A percentile compares a stretch with the other conserved stretches of the same genome.
Evolutionary conservation across 2,113 vertebrate species (phyloP).

Genomic region (Cyanistes caeruleus): DNA sequence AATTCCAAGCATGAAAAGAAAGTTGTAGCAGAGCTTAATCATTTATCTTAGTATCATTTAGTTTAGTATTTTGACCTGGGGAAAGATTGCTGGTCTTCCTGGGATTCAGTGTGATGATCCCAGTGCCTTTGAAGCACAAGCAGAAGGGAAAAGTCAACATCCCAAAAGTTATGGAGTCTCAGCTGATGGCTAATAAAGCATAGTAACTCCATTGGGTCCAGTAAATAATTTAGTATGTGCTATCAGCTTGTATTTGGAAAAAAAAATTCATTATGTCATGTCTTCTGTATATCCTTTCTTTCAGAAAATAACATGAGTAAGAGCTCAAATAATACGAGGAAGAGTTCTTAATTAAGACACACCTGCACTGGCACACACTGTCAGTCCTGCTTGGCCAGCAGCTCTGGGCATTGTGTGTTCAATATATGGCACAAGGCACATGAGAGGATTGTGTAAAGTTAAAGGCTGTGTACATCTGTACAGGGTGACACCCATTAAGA

Average conservation of each 20-base stretch:
- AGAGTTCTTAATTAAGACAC: too few relatives aligned
- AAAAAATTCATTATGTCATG: neutral
- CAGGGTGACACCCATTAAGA: neutral
- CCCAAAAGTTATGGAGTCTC: neutral
- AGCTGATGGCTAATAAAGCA: neutral
- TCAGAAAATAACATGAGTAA: neutral
- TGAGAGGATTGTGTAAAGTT: neutral
- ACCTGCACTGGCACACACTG: neutral
- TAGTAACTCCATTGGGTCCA: neutral
- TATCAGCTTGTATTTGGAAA: neutral
- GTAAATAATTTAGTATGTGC: neutral
- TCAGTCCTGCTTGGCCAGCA: neutral
- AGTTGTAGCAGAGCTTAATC: neutral
- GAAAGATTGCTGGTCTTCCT: neutral
- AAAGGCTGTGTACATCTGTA: neutral
- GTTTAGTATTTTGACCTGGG: neutral
- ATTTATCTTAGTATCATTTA: neutral
- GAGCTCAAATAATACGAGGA: neutral
- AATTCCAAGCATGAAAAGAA: neutral
- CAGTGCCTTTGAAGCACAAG: neutral
- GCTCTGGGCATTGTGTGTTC: fast-evolving
- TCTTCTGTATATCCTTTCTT: neutral
- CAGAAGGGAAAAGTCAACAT: neutral
- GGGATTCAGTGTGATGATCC: neutral
- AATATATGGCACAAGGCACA: fast-evolving